These are phyloP conservation scores for Gallinago media DNA, from an alignment of 2,113 vertebrate genomes.

Conservation along the genomic window DNA sequence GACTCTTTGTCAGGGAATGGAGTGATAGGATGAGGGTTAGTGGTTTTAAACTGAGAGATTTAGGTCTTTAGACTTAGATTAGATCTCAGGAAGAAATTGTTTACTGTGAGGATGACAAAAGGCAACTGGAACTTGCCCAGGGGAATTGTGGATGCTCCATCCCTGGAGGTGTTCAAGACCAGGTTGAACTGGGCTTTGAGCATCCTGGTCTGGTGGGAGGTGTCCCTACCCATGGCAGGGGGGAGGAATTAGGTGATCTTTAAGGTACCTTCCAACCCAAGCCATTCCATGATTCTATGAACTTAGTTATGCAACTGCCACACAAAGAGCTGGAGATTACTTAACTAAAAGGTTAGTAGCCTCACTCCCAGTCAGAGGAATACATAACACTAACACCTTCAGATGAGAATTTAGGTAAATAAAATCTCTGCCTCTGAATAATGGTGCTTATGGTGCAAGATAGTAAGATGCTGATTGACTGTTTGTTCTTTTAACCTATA, in stretches of 20 bases:
- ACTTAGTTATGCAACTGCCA: background rate
- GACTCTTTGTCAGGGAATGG: background rate
- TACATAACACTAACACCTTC: background rate
- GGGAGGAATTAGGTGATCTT: background rate
- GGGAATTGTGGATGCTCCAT: background rate
- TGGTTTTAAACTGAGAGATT: background rate
- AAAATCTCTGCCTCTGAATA: background rate
- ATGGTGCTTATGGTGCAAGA: background rate
- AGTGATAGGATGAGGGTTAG: background rate
- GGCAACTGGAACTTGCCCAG: background rate
- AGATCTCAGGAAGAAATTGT: background rate
- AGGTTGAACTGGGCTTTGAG: background rate
- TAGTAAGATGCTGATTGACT: accelerated
- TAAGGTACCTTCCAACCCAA: background rate
- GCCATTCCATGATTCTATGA: background rate
- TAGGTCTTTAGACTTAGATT: background rate
- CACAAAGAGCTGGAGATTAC: background rate
- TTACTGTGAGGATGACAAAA: background rate
- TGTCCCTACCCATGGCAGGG: background rate
- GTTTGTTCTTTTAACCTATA: background rate
- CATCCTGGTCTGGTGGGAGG: background rate
- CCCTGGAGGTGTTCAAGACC: background rate
- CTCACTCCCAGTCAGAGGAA: background rate
- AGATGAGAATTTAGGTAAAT: background rate
- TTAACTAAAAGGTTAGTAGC: background rate